Conservation (phyloP, 2,797 vertebrate genomes). For the Girardinus metallicus region DNA sequence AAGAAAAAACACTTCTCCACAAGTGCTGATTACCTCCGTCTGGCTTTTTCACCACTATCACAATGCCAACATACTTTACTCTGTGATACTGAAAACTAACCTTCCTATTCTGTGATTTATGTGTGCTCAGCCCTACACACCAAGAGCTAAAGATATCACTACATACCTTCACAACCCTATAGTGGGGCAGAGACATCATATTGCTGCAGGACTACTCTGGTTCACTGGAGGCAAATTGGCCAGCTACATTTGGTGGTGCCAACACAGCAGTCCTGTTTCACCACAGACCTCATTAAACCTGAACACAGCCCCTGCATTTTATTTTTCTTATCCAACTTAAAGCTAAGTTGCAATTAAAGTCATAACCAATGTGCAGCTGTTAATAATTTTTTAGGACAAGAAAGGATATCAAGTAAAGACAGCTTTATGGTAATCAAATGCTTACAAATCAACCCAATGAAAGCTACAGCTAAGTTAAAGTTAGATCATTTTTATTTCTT, state of each 20-base stretch:
- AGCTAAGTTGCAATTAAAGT: constrained; percentile 75
- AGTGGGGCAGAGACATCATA: constrained; percentile 65
- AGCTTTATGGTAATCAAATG: constrained; percentile 42
- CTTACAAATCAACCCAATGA: constrained; percentile 13
- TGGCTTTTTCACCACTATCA: constrained; percentile 3
- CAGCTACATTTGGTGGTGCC: constrained; percentile 74
- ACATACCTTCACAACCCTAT: constrained; percentile 46
- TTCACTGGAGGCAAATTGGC: constrained; percentile 70
- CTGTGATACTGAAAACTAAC: constrained; percentile 41
- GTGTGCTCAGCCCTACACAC: constrained; percentile 54
- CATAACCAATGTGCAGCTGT: constrained; percentile 69
- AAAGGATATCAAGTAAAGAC: constrained; percentile 47
- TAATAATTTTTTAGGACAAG: constrained; percentile 56
- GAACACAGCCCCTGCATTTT: constrained; percentile 66
- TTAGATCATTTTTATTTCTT: neutral
- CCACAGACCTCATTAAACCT: constrained; percentile 73
- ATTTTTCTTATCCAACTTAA: constrained; percentile 68
- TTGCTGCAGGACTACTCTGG: constrained; percentile 70
- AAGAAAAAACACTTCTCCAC: constrained; percentile 1
- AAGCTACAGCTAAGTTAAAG: constrained; percentile 13
- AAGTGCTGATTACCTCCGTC: neutral
- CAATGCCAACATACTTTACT: constrained; percentile 25
- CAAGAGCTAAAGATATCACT: constrained; percentile 63
- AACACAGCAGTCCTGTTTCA: constrained; percentile 71
- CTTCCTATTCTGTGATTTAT: constrained; percentile 44